Evolutionary conservation across 2,113 vertebrate genomes (phyloP), one percentile per base, ranked within the genome.

Genomic region (Myiagra hebetior): DNA sequence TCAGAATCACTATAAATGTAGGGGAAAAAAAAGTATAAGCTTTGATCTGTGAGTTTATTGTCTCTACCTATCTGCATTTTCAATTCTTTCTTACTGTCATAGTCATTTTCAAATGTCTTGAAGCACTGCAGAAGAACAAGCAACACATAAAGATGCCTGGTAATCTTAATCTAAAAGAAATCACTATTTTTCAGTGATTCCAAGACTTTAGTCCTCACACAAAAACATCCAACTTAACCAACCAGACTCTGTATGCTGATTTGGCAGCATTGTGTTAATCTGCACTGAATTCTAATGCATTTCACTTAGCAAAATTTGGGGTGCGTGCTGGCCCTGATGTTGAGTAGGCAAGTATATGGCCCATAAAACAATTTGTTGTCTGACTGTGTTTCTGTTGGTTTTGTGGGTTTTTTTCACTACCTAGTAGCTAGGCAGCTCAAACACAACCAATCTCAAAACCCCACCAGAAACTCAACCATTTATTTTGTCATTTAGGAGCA

Each of bases 271-370:
- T 53, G 65, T 13, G 26, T 8, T 35, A 60, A 4, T 76, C 69
- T 68, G 31, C 28, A 65, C 4, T 26, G 44, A 53, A 3, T 65
- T 53, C 15, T 72, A 63, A 27, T 33, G 26, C 14, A 42, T 60
- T 91, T 62, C 11, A 42, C 26, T 79, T 73, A 42, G 27, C 16
- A 73, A 91, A 85, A 30, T 37, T 50, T 11, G 35, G 42, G 5
- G 17, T 41, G 4, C 0, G 0, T 50, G 15, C 11, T 67, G 56
- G 41, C 11, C 22, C 11, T 82, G 21, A 35, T 31, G 13, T 35
- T 70, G 15, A 81, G n/a, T 50, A 65, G 52, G 11, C 9, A 82
- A 46, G 63, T 53, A 41, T 15, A 30, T 37, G 13, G 46, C 65
- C 24, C 42, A 30, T 63, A 22, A 30, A 60, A 56, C 6, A 92